Conservation (phyloP, 2,888 invertebrate species). For the Shargacucullia verbasci region DNA sequence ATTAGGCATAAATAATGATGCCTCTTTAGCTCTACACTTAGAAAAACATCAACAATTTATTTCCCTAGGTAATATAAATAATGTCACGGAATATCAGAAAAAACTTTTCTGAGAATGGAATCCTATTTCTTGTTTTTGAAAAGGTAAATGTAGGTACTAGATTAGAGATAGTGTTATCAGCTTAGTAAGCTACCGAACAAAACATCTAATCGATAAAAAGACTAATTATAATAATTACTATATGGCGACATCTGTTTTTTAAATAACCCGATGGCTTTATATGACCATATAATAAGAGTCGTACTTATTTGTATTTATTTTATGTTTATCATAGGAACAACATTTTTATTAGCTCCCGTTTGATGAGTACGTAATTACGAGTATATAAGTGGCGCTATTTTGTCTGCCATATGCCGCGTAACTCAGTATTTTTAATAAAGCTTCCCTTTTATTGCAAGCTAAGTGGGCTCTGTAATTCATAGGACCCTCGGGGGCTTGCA, state of each 20-base stretch:
- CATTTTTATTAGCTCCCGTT: too few species aligned
- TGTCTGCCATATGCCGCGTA: too few species aligned
- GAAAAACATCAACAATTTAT: slow-evolving; percentile 13
- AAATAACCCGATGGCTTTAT: slow-evolving; percentile 13
- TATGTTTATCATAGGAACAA: not conserved
- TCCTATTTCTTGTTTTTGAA: not conserved
- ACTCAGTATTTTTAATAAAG: too few species aligned
- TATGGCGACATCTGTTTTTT: not conserved
- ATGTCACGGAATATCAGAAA: slow-evolving; percentile 7
- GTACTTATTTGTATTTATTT: not conserved
- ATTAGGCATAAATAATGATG: slow-evolving; percentile 10
- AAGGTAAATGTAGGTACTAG: not conserved
- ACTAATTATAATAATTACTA: not conserved
- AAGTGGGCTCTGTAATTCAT: too few species aligned
- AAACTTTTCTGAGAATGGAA: not conserved
- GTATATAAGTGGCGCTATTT: too few species aligned
- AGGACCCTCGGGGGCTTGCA: too few species aligned
- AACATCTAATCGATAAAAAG: not conserved
- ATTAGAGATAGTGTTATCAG: not conserved
- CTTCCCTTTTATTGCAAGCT: too few species aligned
- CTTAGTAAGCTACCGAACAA: not conserved
- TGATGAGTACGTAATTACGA: too few species aligned
- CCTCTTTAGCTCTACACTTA: slow-evolving; percentile 18
- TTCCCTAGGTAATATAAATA: slow-evolving; percentile 1
- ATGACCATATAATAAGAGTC: not conserved